These are phyloP conservation scores for Nixonia krombeini DNA, from an alignment of 1,140 invertebrate genomes.

Conservation along the genomic window DNA sequence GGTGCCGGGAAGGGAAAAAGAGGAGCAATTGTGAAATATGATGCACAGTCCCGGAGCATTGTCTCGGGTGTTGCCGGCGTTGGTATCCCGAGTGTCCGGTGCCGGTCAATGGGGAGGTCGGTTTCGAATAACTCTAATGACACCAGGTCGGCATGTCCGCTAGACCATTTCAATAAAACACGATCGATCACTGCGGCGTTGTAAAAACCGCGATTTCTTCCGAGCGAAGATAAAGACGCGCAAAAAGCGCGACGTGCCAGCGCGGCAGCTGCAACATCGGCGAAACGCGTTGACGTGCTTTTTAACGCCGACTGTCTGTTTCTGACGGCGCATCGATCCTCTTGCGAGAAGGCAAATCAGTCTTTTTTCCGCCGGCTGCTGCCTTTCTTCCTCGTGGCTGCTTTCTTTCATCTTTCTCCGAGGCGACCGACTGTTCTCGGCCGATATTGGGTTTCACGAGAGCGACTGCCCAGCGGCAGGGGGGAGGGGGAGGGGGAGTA, in stretches of 20 bases:
- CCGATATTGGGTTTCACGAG: constrained; percentile 47
- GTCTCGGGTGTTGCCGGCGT: constrained; percentile 45
- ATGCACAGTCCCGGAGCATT: constrained; percentile 57
- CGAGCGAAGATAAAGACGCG: too few species aligned
- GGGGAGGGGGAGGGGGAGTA: too few species aligned
- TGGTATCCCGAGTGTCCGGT: constrained; percentile 42
- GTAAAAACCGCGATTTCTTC: too few species aligned
- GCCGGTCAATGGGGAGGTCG: constrained; percentile 52
- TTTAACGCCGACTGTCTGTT: constrained; percentile 10
- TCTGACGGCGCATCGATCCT: constrained; percentile 13
- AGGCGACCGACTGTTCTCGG: neutral
- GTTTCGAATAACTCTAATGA: constrained; percentile 58
- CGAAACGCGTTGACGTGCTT: neutral
- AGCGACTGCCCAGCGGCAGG: too few species aligned
- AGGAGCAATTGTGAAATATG: constrained; percentile 60
- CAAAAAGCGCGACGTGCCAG: too few species aligned
- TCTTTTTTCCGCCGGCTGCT: too few species aligned
- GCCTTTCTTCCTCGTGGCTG: constrained; percentile 12
- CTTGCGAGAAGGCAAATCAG: too few species aligned
- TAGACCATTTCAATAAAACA: too few species aligned
- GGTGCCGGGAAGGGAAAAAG: constrained; percentile 31
- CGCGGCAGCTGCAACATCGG: too few species aligned
- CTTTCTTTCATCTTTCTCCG: constrained; percentile 17
- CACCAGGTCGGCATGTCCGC: constrained; percentile 41
- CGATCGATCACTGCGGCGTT: too few species aligned